Conservation (phyloP, 2,113 vertebrate genomes). For the Myiagra hebetior region DNA sequence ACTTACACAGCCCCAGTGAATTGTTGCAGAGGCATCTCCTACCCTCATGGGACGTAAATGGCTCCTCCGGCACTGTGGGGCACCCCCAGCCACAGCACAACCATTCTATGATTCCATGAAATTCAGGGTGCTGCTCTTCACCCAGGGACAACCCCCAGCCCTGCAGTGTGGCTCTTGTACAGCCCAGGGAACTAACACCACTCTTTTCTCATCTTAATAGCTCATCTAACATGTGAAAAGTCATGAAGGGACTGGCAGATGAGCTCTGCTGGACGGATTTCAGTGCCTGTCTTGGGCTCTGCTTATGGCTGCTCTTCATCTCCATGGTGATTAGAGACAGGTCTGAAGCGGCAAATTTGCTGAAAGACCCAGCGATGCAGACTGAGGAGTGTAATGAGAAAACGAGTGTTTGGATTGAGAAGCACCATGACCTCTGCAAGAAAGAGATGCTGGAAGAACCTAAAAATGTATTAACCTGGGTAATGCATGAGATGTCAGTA, state of each 20-base stretch:
- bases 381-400: background rate
- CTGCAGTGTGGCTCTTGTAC: background rate
- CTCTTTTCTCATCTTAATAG: background rate
- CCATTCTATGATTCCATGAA: background rate
- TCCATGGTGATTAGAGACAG: slow-evolving; percentile 7
- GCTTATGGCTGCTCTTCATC: background rate
- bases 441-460: background rate
- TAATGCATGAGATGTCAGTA: background rate
- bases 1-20: background rate
- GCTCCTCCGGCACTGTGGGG: background rate
- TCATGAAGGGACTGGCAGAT: background rate
- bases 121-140: background rate
- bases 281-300: background rate
- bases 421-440: background rate
- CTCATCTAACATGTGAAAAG: background rate
- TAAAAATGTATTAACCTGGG: background rate
- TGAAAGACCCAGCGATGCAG: background rate
- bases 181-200: background rate
- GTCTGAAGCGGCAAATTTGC: slow-evolving; percentile 25
- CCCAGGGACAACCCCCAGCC: background rate
- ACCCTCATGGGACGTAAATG: accelerated
- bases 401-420: accelerated
- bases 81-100: background rate
- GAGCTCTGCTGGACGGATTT: background rate
- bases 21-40: background rate